Evolutionary conservation across 1,140 invertebrate genomes (phyloP).

Genomic region (Aleiodes sp.): DNA sequence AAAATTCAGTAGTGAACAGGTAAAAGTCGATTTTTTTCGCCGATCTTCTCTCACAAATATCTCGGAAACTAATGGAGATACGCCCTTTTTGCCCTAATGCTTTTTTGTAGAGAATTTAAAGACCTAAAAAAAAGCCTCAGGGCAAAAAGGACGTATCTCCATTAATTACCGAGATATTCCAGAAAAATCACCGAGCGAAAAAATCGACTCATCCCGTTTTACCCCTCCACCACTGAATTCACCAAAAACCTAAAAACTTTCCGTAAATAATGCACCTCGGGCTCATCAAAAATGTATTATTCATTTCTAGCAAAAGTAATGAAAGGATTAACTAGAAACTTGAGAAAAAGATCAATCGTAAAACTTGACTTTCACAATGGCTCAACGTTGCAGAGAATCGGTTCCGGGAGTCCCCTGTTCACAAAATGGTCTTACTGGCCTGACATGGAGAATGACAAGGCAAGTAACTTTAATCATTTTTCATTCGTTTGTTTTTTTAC

Average conservation of each 20-base stretch:
- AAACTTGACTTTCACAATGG: conserved; percentile 16
- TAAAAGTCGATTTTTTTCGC: too few species aligned
- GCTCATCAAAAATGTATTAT: neutral
- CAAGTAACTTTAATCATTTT: neutral
- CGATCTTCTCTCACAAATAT: neutral
- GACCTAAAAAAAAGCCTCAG: too few species aligned
- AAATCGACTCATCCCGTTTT: too few species aligned
- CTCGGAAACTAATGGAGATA: neutral
- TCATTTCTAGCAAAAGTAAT: neutral
- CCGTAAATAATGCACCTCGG: too few species aligned
- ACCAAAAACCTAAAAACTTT: neutral
- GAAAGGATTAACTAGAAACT: neutral
- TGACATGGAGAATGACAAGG: conserved; percentile 12
- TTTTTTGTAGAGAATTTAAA: too few species aligned
- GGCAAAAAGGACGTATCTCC: too few species aligned
- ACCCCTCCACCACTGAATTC: too few species aligned
- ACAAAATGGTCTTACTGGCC: neutral
- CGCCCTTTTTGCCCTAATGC: too few species aligned
- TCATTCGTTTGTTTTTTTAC: neutral
- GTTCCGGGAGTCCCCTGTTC: neutral
- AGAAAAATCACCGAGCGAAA: too few species aligned
- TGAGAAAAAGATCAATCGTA: conserved; percentile 21
- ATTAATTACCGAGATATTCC: too few species aligned
- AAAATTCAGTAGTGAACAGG: neutral
- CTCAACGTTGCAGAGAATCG: neutral